A percentile compares a stretch with the other conserved stretches of the same genome.
Conservation (phyloP, 1,140 invertebrate species). For the Ylistrum balloti region DNA sequence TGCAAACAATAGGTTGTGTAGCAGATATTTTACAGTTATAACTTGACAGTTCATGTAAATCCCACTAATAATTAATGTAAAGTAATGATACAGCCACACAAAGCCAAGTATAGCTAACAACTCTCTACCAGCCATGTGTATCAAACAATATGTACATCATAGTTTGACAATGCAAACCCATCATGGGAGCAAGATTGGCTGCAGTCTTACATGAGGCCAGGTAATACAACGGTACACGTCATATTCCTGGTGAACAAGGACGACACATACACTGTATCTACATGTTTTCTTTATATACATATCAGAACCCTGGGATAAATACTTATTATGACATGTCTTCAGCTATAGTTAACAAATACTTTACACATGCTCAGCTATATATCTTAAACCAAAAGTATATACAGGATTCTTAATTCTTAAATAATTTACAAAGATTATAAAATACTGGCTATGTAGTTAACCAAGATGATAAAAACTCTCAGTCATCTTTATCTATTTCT, state of each 20-base stretch:
- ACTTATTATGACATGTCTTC: constrained; percentile 30
- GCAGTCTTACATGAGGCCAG: not conserved
- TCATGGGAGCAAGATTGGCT: not conserved
- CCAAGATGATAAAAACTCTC: too few species aligned
- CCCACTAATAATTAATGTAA: too few species aligned
- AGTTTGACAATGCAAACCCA: not conserved
- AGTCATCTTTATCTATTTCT: too few species aligned
- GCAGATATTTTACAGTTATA: too few species aligned
- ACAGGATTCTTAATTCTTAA: not conserved
- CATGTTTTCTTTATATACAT: not conserved
- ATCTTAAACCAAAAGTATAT: constrained; percentile 19
- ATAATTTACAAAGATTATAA: not conserved
- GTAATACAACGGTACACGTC: not conserved
- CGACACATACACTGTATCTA: not conserved
- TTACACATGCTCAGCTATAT: constrained; percentile 8
- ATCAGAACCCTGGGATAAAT: not conserved
- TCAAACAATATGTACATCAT: not conserved
- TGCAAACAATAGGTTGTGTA: too few species aligned
- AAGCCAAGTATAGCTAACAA: too few species aligned
- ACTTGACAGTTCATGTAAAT: too few species aligned
- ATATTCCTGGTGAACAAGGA: not conserved
- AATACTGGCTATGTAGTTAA: not conserved
- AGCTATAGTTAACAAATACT: not conserved
- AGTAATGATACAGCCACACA: too few species aligned
- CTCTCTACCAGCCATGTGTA: not conserved